Conservation (phyloP, 2,888 invertebrate genomes). For the Hemistola chrysoprasaria region DNA sequence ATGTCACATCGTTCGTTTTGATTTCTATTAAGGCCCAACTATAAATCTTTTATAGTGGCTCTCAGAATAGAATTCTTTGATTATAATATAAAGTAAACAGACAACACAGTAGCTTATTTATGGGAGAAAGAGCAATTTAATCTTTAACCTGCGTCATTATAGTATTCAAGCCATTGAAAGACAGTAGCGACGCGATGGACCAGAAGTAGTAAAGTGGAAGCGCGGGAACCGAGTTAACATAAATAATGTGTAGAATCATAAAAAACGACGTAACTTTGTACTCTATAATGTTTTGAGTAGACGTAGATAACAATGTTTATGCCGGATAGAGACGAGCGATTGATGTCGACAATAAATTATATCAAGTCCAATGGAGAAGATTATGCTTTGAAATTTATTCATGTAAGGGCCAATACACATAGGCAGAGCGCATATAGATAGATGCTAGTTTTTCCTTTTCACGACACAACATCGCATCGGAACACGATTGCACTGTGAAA, state of each 20-base stretch:
- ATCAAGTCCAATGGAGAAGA: no score
- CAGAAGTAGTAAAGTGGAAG: constrained; percentile 31
- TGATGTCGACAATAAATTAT: no score
- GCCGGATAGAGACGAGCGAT: constrained; percentile 11
- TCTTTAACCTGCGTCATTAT: constrained; percentile 29
- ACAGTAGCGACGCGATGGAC: constrained; percentile 25
- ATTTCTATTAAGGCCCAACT: no score
- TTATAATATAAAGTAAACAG: constrained; percentile 9
- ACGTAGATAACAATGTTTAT: constrained; percentile 27
- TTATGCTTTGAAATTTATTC: no score
- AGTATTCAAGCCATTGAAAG: constrained; percentile 26
- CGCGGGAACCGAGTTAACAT: constrained; percentile 41
- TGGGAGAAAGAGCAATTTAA: constrained; percentile 28
- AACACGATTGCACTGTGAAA: no score
- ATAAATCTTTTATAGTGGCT: no score
- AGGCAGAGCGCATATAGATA: no score
- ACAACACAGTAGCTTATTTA: constrained; percentile 16
- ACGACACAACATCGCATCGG: no score
- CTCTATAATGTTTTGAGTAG: constrained; percentile 42
- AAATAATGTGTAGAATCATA: constrained; percentile 45
- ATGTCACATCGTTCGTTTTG: no score
- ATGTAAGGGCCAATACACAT: no score
- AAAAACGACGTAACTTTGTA: constrained; percentile 44
- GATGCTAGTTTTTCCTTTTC: no score
- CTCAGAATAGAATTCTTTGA: constrained; percentile 2